Evolutionary conservation across 2,888 invertebrate genomes (phyloP).

Genomic region (Cybosia mesomella): DNA sequence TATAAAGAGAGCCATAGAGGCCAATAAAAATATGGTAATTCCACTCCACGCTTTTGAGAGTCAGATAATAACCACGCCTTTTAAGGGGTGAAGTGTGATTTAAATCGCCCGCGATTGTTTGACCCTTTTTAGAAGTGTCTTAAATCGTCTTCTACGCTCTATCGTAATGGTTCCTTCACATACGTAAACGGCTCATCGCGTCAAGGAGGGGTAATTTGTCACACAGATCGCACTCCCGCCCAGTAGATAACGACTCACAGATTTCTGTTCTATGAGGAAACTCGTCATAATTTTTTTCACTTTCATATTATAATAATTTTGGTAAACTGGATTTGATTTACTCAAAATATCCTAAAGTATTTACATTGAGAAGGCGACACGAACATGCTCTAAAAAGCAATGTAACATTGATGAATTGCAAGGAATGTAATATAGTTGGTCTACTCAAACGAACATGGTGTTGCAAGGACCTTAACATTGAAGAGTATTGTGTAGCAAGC

Average conservation of each 20-base stretch:
- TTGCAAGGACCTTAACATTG: no score
- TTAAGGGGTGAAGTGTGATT: neutral
- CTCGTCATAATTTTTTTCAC: neutral
- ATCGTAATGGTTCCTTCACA: slow-evolving; percentile 6
- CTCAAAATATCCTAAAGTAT: neutral
- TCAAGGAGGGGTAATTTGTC: slow-evolving; percentile 12
- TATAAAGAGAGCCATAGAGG: neutral
- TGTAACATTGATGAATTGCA: no score
- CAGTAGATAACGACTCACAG: neutral
- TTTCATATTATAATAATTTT: neutral
- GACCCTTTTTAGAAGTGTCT: slow-evolving; percentile 12
- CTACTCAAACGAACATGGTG: no score
- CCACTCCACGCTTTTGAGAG: neutral
- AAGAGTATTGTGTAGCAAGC: no score
- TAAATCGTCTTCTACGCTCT: slow-evolving; percentile 2
- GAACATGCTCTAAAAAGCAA: no score
- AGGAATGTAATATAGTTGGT: no score
- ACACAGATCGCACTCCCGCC: slow-evolving; percentile 11
- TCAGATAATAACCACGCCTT: neutral
- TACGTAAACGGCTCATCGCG: slow-evolving; percentile 2
- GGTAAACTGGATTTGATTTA: neutral
- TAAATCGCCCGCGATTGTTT: neutral
- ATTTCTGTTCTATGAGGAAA: neutral
- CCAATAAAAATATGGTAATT: slow-evolving; percentile 8
- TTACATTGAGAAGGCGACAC: no score